These are phyloP conservation scores for Aquatica leii DNA, from an alignment of 2,888 invertebrate genomes.

Conservation along the genomic window DNA sequence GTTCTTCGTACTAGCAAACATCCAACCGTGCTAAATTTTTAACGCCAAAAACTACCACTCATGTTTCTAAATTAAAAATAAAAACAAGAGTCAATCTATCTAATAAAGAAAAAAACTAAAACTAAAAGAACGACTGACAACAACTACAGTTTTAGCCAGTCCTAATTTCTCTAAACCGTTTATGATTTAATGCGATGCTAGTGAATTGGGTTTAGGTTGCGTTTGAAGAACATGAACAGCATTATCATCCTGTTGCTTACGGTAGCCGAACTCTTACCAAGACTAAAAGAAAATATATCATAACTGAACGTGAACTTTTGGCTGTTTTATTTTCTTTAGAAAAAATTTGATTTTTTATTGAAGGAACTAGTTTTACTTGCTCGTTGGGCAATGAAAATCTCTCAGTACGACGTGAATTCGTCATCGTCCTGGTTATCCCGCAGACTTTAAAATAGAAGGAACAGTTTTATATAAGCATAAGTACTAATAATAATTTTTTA, in stretches of 20 bases:
- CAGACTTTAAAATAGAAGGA: not conserved
- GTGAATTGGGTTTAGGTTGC: not conserved
- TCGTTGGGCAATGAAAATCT: not conserved
- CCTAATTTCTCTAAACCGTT: not conserved
- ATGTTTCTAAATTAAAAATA: not conserved
- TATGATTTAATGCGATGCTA: too few relatives aligned
- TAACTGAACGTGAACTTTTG: too few relatives aligned
- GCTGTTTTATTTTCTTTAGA: too few relatives aligned
- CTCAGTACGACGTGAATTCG: not conserved
- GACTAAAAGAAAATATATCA: too few relatives aligned
- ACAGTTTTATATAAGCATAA: not conserved
- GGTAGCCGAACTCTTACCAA: too few relatives aligned
- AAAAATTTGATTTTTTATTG: too few relatives aligned
- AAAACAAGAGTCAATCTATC: not conserved
- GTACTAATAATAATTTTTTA: not conserved
- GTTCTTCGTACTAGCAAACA: too few relatives aligned
- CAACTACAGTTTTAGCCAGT: not conserved
- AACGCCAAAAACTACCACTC: too few relatives aligned
- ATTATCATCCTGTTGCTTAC: too few relatives aligned
- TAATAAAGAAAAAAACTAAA: not conserved
- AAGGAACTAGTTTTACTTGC: too few relatives aligned
- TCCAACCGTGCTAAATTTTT: too few relatives aligned
- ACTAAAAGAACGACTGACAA: not conserved
- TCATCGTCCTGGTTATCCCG: not conserved
- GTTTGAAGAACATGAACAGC: too few relatives aligned